A percentile compares a stretch with the other conserved stretches of the same genome.
Evolutionary conservation across 1,140 invertebrate genomes (phyloP).

Genomic region (Adelges cooleyi): DNA sequence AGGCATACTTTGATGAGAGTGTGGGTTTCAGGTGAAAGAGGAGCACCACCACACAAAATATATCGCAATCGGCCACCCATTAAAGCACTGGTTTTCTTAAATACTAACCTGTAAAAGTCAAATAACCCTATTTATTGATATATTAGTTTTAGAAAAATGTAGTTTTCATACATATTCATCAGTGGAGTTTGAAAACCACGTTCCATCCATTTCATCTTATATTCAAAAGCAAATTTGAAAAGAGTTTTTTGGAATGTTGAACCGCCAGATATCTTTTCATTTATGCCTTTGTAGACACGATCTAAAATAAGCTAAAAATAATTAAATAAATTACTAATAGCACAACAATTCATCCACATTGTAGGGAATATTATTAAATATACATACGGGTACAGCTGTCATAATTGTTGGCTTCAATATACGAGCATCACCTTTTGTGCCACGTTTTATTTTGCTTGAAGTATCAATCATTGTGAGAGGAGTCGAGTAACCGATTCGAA

Average conservation of each 20-base stretch:
- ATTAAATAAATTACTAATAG: too few relatives aligned
- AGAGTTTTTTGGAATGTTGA: slow-evolving; percentile 61
- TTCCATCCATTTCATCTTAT: slow-evolving; percentile 74
- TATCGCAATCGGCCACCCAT: slow-evolving; percentile 78
- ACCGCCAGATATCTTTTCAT: slow-evolving; percentile 74
- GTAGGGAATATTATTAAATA: slow-evolving; percentile 24
- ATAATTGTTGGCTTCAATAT: slow-evolving; percentile 85
- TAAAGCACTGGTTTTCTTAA: slow-evolving; percentile 61
- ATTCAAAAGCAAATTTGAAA: slow-evolving; percentile 84
- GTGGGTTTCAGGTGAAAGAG: slow-evolving; percentile 90
- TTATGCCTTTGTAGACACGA: slow-evolving; percentile 88
- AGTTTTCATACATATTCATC: slow-evolving; percentile 50
- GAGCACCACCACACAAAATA: slow-evolving; percentile 86
- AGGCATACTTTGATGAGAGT: slow-evolving; percentile 87
- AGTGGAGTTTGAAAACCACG: slow-evolving; percentile 74
- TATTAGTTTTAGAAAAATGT: background rate
- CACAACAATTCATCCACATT: too few relatives aligned
- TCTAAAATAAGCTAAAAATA: slow-evolving; percentile 75
- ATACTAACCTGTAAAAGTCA: slow-evolving; percentile 51
- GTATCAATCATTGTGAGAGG: slow-evolving; percentile 90
- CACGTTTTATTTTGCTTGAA: slow-evolving; percentile 89
- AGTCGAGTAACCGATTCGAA: slow-evolving; percentile 93
- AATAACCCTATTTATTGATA: background rate
- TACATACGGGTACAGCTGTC: slow-evolving; percentile 81
- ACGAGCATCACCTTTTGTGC: slow-evolving; percentile 79